Conservation (phyloP, 2,888 invertebrate genomes). For the Prenolepis imparis region DNA sequence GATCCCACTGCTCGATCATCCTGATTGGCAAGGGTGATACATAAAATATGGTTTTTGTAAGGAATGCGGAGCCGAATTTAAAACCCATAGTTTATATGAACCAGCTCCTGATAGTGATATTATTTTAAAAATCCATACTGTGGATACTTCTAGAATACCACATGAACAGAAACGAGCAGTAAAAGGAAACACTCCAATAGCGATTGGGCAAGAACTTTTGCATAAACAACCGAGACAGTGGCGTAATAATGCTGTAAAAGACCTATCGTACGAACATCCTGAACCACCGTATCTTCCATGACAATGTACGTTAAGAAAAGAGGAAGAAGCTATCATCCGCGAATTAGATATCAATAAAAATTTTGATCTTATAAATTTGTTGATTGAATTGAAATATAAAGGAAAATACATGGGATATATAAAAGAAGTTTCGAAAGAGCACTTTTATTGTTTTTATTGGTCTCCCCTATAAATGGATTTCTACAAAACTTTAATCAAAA, state of each 20-base stretch:
- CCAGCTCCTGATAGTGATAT: conserved; percentile 36
- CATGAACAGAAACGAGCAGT: neutral
- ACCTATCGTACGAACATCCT: too few relatives aligned
- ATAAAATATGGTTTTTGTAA: conserved; percentile 35
- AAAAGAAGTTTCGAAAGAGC: conserved; percentile 4
- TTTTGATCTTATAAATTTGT: neutral
- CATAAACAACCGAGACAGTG: conserved; percentile 3
- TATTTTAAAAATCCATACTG: conserved; percentile 14
- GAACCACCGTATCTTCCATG: neutral
- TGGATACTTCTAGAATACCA: conserved; percentile 45
- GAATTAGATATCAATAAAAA: conserved; percentile 9
- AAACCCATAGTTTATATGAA: conserved; percentile 38
- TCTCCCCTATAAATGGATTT: conserved; percentile 15
- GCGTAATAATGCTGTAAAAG: neutral
- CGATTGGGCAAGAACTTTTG: conserved; percentile 4
- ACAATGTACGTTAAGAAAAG: conserved; percentile 14
- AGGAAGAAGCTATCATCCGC: neutral
- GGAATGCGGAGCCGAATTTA: conserved; percentile 38
- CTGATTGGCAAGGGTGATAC: too few relatives aligned
- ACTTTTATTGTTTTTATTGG: conserved; percentile 16
- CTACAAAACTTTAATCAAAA: conserved; percentile 54
- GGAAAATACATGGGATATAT: conserved; percentile 13
- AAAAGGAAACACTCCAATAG: neutral
- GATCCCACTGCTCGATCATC: too few relatives aligned
- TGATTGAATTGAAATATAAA: conserved; percentile 16